Conservation (phyloP, 92 coral and sea anemone species). For the Muricea muricata region DNA sequence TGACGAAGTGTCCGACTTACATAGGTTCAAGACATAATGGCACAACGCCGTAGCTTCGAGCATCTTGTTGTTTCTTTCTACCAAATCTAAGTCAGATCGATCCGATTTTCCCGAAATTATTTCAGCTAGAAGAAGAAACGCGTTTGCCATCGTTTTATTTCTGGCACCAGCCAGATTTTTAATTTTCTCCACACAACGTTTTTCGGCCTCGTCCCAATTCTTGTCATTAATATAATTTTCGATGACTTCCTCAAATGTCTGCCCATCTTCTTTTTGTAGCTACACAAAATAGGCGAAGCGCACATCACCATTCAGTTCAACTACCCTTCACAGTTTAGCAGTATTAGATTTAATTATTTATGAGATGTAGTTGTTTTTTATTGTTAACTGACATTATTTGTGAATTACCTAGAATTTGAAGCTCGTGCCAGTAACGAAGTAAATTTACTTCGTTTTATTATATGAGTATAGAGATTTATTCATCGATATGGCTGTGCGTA, state of each 20-base stretch:
- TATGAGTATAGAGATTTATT: too few relatives aligned
- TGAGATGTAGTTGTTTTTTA: not conserved
- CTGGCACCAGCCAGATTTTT: constrained; percentile 4
- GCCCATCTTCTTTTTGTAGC: not conserved
- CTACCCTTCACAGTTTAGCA: not conserved
- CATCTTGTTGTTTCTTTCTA: not conserved
- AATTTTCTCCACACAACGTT: constrained; percentile 3
- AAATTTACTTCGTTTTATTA: too few relatives aligned
- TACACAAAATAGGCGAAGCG: not conserved
- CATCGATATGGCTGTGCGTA: too few relatives aligned
- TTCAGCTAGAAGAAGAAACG: constrained; percentile 13
- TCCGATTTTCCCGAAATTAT: constrained; percentile 1
- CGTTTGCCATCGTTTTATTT: not conserved
- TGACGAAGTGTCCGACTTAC: constrained; percentile 1
- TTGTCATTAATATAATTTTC: not conserved
- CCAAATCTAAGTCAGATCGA: not conserved
- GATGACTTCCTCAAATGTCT: not conserved
- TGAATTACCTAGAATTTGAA: too few relatives aligned
- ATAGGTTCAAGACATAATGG: constrained; percentile 8
- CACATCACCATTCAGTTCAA: not conserved
- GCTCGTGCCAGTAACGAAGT: too few relatives aligned
- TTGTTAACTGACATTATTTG: not conserved
- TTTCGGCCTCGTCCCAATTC: not conserved
- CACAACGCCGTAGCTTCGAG: constrained; percentile 14
- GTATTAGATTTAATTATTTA: not conserved